Conservation (phyloP, 1,140 invertebrate genomes). For the Lutraria rhynchaena region DNA sequence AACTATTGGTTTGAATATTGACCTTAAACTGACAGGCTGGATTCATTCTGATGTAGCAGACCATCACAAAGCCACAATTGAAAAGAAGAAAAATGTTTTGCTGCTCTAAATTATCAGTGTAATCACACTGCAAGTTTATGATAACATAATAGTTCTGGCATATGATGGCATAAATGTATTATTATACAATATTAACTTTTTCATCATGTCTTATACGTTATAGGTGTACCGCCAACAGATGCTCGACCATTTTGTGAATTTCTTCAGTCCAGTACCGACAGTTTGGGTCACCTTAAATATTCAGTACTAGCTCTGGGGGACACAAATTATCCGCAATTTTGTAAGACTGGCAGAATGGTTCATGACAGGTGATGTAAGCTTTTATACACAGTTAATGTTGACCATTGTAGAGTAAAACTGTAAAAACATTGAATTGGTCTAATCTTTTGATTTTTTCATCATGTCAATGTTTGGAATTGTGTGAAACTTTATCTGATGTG, state of each 20-base stretch:
- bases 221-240: slow-evolving; percentile 75
- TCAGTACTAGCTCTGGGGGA: slow-evolving; percentile 73
- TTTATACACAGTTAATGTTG: not conserved
- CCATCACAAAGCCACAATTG: too few species aligned
- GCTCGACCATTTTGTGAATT: slow-evolving; percentile 65
- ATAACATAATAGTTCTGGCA: too few species aligned
- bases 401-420: not conserved
- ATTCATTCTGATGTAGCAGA: too few species aligned
- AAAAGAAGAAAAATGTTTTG: too few species aligned
- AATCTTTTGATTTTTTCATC: not conserved
- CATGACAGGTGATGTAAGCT: slow-evolving; percentile 60
- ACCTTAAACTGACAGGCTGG: too few species aligned
- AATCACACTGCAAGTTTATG: too few species aligned
- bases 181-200: not conserved
- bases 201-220: slow-evolving; percentile 16
- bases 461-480: too few species aligned
- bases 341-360: slow-evolving; percentile 66
- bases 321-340: slow-evolving; percentile 75
- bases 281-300: slow-evolving; percentile 59
- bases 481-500: too few species aligned
- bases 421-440: not conserved
- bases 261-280: slow-evolving; percentile 18
- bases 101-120: too few species aligned
- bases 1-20: too few species aligned
- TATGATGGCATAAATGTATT: too few species aligned